Percentiles rank a stretch among this genome's conserved stretches.
Evolutionary conservation across 2,888 invertebrate genomes (phyloP).

Genomic region (Dolichopus griseipennis): DNA sequence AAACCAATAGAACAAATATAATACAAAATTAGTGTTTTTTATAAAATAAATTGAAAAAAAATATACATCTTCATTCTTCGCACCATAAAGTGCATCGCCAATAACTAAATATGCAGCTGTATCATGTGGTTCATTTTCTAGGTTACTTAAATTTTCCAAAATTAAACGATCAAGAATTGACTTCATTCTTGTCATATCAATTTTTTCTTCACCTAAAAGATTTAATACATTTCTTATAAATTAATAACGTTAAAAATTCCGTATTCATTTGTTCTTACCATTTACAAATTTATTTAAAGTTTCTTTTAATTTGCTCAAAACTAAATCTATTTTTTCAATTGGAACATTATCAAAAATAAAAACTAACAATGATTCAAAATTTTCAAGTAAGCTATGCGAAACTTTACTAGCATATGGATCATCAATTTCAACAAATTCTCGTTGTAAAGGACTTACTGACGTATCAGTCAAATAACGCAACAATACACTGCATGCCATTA

Average conservation of each 20-base stretch:
- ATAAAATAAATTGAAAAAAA: background rate
- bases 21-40: background rate
- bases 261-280: constrained; percentile 22
- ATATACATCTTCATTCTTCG: constrained; percentile 59
- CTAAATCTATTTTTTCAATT: constrained; percentile 52
- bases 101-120: constrained; percentile 68
- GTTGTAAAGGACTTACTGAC: constrained; percentile 76
- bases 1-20: constrained; percentile 19
- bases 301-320: constrained; percentile 50
- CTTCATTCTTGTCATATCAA: constrained; percentile 68
- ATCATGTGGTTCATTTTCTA: constrained; percentile 71
- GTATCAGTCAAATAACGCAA: constrained; percentile 78
- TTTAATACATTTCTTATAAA: background rate
- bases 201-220: constrained; percentile 40
- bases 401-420: constrained; percentile 71
- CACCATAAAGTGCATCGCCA: constrained; percentile 75
- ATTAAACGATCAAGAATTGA: constrained; percentile 64
- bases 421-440: constrained; percentile 70
- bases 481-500: constrained; percentile 58
- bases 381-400: constrained; percentile 52
- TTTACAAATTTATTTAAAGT: constrained; percentile 45
- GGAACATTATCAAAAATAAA: constrained; percentile 70
- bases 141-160: constrained; percentile 56
- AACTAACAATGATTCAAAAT: constrained; percentile 59
- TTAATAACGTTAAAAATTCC: background rate